A percentile compares a stretch with the other conserved stretches of the same genome.
phyloP scores from a whole-genome alignment of 2,888 invertebrate genomes.

The Hipparchia semele region DNA sequence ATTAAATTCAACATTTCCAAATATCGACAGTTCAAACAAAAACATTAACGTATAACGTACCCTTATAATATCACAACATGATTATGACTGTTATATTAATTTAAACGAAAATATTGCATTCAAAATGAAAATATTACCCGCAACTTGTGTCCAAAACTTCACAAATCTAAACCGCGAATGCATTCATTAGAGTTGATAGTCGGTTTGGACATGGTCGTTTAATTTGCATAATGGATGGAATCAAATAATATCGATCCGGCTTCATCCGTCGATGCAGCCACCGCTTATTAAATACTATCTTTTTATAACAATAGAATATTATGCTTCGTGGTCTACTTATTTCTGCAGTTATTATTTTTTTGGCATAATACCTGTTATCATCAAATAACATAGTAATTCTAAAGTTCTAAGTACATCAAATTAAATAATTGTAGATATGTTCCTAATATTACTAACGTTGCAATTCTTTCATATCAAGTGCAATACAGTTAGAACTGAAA shows the following conservation, averaged over 20 bases:
- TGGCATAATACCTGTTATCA: neutral
- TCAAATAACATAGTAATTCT: neutral
- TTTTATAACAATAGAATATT: constrained; percentile 20
- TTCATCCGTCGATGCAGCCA: constrained; percentile 35
- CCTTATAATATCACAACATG: too few species aligned
- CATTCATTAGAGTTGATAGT: constrained; percentile 41
- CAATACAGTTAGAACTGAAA: too few species aligned
- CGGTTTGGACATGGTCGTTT: constrained; percentile 40
- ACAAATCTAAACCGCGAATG: constrained; percentile 39
- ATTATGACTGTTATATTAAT: neutral
- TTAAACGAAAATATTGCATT: constrained; percentile 16
- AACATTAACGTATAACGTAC: too few species aligned
- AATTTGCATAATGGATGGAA: constrained; percentile 49
- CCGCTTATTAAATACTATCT: constrained; percentile 27
- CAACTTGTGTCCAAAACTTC: constrained; percentile 34
- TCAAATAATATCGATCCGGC: constrained; percentile 49
- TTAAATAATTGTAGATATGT: neutral
- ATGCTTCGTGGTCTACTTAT: constrained; percentile 2
- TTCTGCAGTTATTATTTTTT: constrained; percentile 7
- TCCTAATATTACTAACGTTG: too few species aligned
- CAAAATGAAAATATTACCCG: constrained; percentile 30
- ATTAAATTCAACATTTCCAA: too few species aligned
- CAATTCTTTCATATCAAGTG: too few species aligned
- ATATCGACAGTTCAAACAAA: too few species aligned
- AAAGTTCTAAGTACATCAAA: neutral